Percentiles rank a stretch among this genome's conserved stretches.
Conservation (phyloP, 1,140 invertebrate genomes). For the Dendroctonus valens region DNA sequence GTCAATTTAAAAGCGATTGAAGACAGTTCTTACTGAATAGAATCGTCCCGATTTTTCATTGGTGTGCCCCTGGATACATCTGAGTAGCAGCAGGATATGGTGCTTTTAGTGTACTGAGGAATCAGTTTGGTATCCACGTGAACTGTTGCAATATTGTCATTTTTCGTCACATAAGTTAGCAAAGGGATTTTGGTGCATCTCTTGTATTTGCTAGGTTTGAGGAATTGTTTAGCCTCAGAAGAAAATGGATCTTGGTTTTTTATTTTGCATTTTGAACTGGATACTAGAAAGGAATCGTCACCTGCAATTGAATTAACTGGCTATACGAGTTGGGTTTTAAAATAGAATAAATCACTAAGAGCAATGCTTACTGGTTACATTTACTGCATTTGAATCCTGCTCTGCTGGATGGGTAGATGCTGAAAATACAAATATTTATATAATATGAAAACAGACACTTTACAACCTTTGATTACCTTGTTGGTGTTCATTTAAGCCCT, state of each 20-base stretch:
- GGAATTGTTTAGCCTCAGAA: constrained; percentile 60
- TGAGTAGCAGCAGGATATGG: constrained; percentile 37
- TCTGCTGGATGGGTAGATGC: too few relatives aligned
- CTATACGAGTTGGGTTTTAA: neutral
- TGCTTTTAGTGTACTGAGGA: constrained; percentile 33
- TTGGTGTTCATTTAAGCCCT: too few relatives aligned
- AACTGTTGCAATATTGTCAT: constrained; percentile 37
- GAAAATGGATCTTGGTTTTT: constrained; percentile 67
- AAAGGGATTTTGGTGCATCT: constrained; percentile 53
- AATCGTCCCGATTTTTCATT: constrained; percentile 33
- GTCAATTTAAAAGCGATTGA: constrained; percentile 1
- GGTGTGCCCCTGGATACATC: constrained; percentile 21
- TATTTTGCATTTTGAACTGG: constrained; percentile 68
- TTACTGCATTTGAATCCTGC: neutral
- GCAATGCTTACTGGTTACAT: neutral
- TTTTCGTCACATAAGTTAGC: constrained; percentile 42
- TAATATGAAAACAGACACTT: too few relatives aligned
- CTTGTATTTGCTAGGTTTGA: constrained; percentile 58
- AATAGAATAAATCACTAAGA: neutral
- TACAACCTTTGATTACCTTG: too few relatives aligned
- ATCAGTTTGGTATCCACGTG: constrained; percentile 36
- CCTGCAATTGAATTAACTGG: too few relatives aligned
- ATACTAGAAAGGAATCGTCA: constrained; percentile 59
- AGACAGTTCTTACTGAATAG: constrained; percentile 32
- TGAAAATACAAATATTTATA: too few relatives aligned